Percentiles rank a stretch among this genome's conserved stretches.
Evolutionary conservation across 2,797 vertebrate species (phyloP).

Genomic region (Thaleichthys pacificus): DNA sequence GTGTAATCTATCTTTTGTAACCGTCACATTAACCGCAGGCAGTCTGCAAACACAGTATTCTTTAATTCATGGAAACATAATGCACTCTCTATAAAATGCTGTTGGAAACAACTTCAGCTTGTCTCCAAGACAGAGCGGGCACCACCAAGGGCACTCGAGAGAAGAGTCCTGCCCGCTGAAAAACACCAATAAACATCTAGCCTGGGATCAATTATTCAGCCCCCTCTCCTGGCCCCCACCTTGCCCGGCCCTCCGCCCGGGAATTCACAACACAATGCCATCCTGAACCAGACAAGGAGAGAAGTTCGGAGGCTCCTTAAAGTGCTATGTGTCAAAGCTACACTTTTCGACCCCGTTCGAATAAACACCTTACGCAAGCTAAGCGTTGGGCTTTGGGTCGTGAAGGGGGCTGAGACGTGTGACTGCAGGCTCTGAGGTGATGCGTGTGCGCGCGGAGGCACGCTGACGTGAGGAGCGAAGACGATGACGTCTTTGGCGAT

Average conservation of each 20-base stretch:
- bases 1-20: conserved; percentile 15
- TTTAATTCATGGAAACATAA: conserved; percentile 39
- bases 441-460: background rate
- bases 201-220: conserved; percentile 32
- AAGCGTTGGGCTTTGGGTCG: background rate
- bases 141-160: background rate
- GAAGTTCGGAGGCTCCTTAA: background rate
- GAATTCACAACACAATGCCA: background rate
- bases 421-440: background rate
- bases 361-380: background rate
- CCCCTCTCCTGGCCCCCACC: background rate
- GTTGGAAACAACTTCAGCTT: conserved; percentile 12
- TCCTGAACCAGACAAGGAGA: background rate
- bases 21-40: conserved; percentile 21
- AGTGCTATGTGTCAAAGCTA: background rate
- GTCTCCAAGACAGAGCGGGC: conserved; percentile 1
- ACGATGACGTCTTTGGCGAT: background rate
- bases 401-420: background rate
- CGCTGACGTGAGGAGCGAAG: background rate
- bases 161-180: conserved; percentile 2
- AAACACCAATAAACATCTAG: conserved; percentile 18
- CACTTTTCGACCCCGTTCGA: background rate
- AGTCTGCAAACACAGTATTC: conserved; percentile 14
- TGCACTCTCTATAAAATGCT: conserved; percentile 21
- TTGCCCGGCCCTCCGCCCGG: background rate